Evolutionary conservation across 1,140 invertebrate genomes (phyloP).

Genomic region (Hyles euphorbiae): DNA sequence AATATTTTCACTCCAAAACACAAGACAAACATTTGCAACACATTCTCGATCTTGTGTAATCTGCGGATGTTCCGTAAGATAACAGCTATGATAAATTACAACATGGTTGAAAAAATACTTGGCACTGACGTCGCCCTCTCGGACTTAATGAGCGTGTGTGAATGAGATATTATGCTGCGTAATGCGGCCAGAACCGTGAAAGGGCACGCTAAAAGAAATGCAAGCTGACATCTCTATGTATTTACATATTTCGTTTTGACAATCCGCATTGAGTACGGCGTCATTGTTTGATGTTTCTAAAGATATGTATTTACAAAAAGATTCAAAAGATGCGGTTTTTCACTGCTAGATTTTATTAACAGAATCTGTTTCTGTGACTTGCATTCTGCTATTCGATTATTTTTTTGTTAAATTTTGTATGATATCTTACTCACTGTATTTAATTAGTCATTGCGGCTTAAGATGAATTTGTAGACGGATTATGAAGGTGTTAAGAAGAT

Average conservation of each 20-base stretch:
- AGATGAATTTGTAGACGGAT: no score
- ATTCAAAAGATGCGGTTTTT: background rate
- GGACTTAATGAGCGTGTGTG: constrained; percentile 20
- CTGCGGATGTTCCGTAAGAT: constrained; percentile 14
- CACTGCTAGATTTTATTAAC: background rate
- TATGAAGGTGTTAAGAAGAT: no score
- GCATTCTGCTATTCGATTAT: no score
- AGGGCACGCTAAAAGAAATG: background rate
- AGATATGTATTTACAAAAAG: background rate
- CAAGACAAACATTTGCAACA: background rate
- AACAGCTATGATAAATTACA: constrained; percentile 21
- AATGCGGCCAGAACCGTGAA: constrained; percentile 4
- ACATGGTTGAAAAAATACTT: constrained; percentile 22
- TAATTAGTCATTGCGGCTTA: no score
- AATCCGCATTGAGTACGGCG: background rate
- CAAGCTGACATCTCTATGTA: background rate
- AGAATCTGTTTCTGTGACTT: no score
- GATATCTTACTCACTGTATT: no score
- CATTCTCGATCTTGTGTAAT: constrained; percentile 11
- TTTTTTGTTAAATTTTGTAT: no score
- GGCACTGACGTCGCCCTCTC: constrained; percentile 2
- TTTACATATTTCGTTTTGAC: background rate
- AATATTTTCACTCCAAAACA: no score
- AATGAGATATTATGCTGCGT: constrained; percentile 10
- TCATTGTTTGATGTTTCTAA: background rate